These are phyloP conservation scores for Bubalus kerabau DNA, from an alignment of 2,113 vertebrate genomes.

Conservation along the genomic window DNA sequence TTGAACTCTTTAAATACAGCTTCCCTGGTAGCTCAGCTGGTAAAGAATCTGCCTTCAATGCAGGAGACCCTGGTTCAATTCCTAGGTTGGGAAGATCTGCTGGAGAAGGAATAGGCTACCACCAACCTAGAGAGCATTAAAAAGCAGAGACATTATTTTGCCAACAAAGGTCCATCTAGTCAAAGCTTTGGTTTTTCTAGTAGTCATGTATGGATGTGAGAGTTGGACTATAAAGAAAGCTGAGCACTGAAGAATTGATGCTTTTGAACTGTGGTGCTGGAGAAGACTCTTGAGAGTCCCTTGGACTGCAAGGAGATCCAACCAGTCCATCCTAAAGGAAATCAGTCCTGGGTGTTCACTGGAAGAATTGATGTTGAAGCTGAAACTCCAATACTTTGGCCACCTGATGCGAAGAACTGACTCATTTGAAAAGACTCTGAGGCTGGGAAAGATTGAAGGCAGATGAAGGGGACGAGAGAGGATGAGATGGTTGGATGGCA, in stretches of 20 bases:
- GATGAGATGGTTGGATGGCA: neutral
- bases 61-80: neutral
- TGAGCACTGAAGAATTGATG: neutral
- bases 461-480: neutral
- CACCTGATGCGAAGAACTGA: rapidly evolving
- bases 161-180: neutral
- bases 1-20: neutral
- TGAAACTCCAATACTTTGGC: neutral
- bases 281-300: neutral
- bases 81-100: neutral
- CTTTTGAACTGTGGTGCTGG: neutral
- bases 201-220: neutral
- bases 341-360: neutral
- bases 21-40: neutral
- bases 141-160: neutral
- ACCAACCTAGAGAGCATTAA: neutral
- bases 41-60: neutral
- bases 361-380: neutral
- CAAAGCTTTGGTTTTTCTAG: neutral
- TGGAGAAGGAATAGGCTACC: neutral
- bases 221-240: neutral
- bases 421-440: neutral
- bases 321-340: neutral
- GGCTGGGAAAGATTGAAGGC: neutral
- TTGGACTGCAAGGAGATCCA: neutral